phyloP scores from a whole-genome alignment of 1,140 invertebrate genomes.

The Heliconius congener region DNA sequence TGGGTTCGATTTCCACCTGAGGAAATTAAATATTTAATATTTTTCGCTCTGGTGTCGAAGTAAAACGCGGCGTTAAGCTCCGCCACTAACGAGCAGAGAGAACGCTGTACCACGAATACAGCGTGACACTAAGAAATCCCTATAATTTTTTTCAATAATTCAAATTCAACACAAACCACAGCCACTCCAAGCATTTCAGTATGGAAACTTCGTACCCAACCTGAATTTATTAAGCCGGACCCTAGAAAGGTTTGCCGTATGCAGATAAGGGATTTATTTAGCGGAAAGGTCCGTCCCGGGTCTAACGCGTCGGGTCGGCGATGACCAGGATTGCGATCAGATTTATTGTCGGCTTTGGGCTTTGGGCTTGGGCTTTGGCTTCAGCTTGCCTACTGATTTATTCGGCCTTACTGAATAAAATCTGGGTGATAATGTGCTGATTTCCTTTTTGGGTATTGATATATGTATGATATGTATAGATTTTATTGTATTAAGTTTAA shows the following conservation, averaged over 20 bases:
- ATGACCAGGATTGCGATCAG: slow-evolving; percentile 76
- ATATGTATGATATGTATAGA: background rate
- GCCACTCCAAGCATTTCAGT: slow-evolving; percentile 53
- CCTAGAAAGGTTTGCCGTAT: slow-evolving; percentile 80
- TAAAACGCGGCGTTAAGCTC: too few species aligned
- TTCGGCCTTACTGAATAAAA: slow-evolving; percentile 68
- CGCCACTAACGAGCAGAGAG: too few species aligned
- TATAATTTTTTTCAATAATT: background rate
- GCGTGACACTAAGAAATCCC: too few species aligned
- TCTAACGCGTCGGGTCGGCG: slow-evolving; percentile 74
- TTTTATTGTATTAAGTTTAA: background rate
- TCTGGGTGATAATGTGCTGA: slow-evolving; percentile 62
- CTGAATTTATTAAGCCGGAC: slow-evolving; percentile 81
- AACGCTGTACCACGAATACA: too few species aligned
- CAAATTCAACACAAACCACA: slow-evolving; percentile 16
- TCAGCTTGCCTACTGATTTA: slow-evolving; percentile 73
- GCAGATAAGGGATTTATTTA: slow-evolving; percentile 82
- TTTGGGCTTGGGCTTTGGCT: slow-evolving; percentile 43
- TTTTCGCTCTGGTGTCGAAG: too few species aligned
- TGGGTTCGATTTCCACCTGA: too few species aligned
- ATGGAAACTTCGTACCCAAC: slow-evolving; percentile 74
- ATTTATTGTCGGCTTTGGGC: slow-evolving; percentile 74
- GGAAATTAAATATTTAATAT: too few species aligned
- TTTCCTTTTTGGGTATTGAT: background rate
- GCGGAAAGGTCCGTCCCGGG: slow-evolving; percentile 78